Evolutionary conservation across 2,797 vertebrate species (phyloP).

Genomic region (Loris lydekkerianus): DNA sequence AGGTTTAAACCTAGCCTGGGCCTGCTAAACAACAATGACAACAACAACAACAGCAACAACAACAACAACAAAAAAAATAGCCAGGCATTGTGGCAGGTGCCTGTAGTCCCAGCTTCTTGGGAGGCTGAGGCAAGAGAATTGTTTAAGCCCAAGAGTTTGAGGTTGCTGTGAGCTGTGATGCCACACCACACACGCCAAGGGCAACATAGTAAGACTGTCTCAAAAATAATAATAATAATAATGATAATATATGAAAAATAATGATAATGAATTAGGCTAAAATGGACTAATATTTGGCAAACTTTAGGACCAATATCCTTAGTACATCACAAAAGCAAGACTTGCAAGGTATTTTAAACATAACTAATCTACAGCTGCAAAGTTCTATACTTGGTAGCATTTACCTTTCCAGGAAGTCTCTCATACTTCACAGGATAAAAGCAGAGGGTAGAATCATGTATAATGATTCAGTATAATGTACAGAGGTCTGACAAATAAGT

Average conservation of each 20-base stretch:
- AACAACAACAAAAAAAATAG: too few relatives aligned
- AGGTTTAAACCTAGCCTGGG: too few relatives aligned
- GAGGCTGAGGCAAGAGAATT: too few relatives aligned
- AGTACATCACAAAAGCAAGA: slow-evolving; percentile 98
- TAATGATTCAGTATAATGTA: neutral
- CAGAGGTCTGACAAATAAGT: neutral
- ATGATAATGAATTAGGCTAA: slow-evolving; percentile 97
- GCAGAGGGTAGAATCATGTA: neutral
- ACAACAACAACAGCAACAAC: too few relatives aligned
- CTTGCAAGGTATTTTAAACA: slow-evolving; percentile 96
- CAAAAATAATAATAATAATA: too few relatives aligned
- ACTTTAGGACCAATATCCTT: slow-evolving; percentile 96
- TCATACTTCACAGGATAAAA: slow-evolving; percentile 67
- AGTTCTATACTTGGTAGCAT: slow-evolving; percentile 93
- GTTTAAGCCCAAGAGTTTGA: too few relatives aligned
- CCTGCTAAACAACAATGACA: too few relatives aligned
- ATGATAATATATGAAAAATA: slow-evolving; percentile 84
- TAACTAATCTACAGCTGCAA: slow-evolving; percentile 97
- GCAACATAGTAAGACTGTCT: too few relatives aligned
- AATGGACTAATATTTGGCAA: slow-evolving; percentile 98
- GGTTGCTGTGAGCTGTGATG: too few relatives aligned
- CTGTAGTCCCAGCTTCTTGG: too few relatives aligned
- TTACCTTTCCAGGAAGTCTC: slow-evolving; percentile 92
- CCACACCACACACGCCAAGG: too few relatives aligned
- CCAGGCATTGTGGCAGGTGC: too few relatives aligned